Evolutionary conservation across 2,113 vertebrate species (phyloP), one percentile per base, ranked within the genome.

Genomic region (Hemiprocne comata): DNA sequence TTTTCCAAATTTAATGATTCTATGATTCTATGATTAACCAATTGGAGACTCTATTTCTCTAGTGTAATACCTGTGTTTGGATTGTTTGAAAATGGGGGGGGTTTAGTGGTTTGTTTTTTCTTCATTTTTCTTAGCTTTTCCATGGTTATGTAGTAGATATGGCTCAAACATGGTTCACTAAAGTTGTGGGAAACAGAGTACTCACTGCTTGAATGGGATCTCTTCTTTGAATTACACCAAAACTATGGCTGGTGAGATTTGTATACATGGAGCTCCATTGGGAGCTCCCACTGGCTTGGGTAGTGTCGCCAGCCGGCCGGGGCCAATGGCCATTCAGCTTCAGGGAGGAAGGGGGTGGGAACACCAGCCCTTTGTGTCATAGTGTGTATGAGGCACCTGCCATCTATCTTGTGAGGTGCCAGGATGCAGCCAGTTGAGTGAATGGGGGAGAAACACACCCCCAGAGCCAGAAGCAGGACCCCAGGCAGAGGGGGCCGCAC

Each of bases 181-280:
- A 84, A 87, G 4, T 26, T 74, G 11, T 55, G 20, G 11, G 13
- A n/a, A 85, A 44, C 10, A 33, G 28, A 40, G 20, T 48, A 42
- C 17, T 57, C 25, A 17, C 18, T 29, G 8, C 20, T 81, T 65
- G 19, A 80, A 58, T 29, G 13, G 14, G 5, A 67, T 60, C 65
- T 60, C 3, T 40, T 78, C 21, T 57, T 70, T 79, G 44, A 76
- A 61, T 53, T 83, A 33, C 13, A 34, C 12, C 1, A 11, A 46
- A 85, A 64, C 0, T 6, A 36, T 33, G 17, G 29, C 38, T 61
- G 3, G 6, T 2, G 26, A 79, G 21, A 12, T 50, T 38, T 66
- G 6, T 20, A 46, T 23, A 14, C 3, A 5, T 0, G 0, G 42
- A 33, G 24, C 24, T 90, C 6, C 1, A 3, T 2, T 1, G 0